Conservation (phyloP, 2,888 invertebrate genomes). For the Crematogaster levior region DNA sequence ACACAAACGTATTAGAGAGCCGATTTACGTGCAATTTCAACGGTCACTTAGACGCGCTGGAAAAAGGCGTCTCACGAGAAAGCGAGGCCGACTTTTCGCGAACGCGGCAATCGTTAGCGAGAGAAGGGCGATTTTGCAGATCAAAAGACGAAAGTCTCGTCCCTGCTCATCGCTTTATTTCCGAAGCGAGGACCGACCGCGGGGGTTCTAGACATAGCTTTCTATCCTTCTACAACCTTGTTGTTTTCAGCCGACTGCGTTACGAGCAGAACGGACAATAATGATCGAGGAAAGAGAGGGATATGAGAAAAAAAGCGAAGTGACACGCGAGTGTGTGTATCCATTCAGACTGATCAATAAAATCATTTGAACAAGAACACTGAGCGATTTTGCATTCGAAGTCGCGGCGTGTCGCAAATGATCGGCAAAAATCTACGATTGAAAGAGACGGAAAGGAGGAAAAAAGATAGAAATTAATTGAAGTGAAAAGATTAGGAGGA, state of each 20-base stretch:
- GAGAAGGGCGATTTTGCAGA: constrained; percentile 22
- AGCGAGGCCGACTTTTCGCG: constrained; percentile 39
- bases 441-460: not conserved
- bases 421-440: not conserved
- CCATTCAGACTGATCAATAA: constrained; percentile 76
- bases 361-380: constrained; percentile 64
- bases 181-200: constrained; percentile 63
- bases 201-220: constrained; percentile 67
- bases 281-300: constrained; percentile 62
- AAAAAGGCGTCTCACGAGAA: not conserved
- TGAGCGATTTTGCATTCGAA: constrained; percentile 50
- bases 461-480: not conserved
- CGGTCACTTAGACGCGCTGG: not conserved
- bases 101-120: not conserved
- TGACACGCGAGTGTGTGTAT: constrained; percentile 58
- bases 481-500: constrained; percentile 6
- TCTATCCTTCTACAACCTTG: constrained; percentile 82
- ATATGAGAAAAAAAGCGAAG: constrained; percentile 33
- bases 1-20: constrained; percentile 8
- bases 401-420: constrained; percentile 40
- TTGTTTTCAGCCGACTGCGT: constrained; percentile 83
- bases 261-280: constrained; percentile 70
- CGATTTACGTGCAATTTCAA: not conserved
- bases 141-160: constrained; percentile 23
- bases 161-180: constrained; percentile 63